phyloP scores from a whole-genome alignment of 1,140 invertebrate species.

The Lutraria rhynchaena region DNA sequence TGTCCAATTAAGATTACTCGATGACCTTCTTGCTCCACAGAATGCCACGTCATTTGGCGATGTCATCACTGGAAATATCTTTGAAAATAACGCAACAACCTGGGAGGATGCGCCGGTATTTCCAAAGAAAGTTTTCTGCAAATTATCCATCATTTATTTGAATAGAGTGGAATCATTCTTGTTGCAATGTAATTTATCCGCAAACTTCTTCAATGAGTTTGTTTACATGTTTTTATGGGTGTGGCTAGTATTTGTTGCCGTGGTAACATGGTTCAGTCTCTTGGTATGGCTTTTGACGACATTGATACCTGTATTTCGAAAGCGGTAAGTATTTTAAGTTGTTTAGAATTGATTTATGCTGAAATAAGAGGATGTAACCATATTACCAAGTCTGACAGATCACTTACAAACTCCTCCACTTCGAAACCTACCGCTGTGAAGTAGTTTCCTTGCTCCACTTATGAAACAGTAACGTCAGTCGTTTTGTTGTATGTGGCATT shows the following conservation, averaged over 20 bases:
- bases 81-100: slow-evolving; percentile 4
- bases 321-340: slow-evolving; percentile 6
- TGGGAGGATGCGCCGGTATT: background rate
- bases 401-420: background rate
- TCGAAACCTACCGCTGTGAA: background rate
- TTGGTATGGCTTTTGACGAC: slow-evolving; percentile 23
- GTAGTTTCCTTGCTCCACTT: background rate
- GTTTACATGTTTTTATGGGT: slow-evolving; percentile 41
- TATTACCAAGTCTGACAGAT: background rate
- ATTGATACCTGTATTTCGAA: no score
- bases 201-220: slow-evolving; percentile 39
- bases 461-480: background rate
- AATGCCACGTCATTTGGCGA: slow-evolving; percentile 21
- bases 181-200: slow-evolving; percentile 17
- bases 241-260: slow-evolving; percentile 50
- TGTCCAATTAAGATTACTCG: slow-evolving; percentile 1
- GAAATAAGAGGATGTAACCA: background rate
- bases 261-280: slow-evolving; percentile 26
- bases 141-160: background rate
- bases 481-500: no score
- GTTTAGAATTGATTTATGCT: background rate
- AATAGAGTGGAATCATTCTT: background rate
- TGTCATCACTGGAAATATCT: slow-evolving; percentile 2
- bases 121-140: slow-evolving; percentile 10
- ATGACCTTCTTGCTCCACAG: background rate